Base-by-base conservation (phyloP, 2,888 invertebrate species). In the Hoplodrina blanda region DNA sequence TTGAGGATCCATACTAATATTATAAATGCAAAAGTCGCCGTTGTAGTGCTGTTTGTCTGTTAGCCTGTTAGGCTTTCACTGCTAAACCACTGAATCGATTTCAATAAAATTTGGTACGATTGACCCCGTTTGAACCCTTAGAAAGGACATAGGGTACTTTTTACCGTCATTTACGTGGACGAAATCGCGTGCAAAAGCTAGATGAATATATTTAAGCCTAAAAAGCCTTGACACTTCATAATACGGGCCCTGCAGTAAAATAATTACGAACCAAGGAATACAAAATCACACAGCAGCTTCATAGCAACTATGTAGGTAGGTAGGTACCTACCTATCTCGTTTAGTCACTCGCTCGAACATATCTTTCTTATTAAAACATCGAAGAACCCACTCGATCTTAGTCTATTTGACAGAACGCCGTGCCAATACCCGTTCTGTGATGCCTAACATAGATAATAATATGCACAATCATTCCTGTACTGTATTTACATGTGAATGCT, bases 321-420 rank as follows among this genome's bases (percentile, higher is more conserved):
- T 60, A 44, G 15, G 13, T 44, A 46, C 17, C 5, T 44, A 46
- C 17, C 5, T 17, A 69, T 63, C 46, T 53, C 60, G 62, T 75
- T 33, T 73, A 74, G 62, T 62, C 65, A 54, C 55, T 72, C 64
- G 78, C 75, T 86, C 77, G 67, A 78, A 82, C 78, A 69, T 62
- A 69, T 79, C 75, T 73, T 82, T 85, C 82, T 83, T 83, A 85
- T 80, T 84, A 82, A 79, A 82, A 68, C 66, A 60, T 66, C 71
- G 56, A 30, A 64, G 66, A 20, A 62, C 50, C 81, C 76, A 80
- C 88, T 89, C 89, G 68, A 89, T 89, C 88, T 88, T 90, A 87
- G 73, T 90, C 86, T 76, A 76, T 81, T 62, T 88, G 90, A 91
- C 90, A 86, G 70, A 59, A 69, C 61, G 66, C 70, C 77, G 57